These are phyloP conservation scores for Torymus tubicola DNA, from an alignment of 2,888 invertebrate species.

Conservation along the genomic window DNA sequence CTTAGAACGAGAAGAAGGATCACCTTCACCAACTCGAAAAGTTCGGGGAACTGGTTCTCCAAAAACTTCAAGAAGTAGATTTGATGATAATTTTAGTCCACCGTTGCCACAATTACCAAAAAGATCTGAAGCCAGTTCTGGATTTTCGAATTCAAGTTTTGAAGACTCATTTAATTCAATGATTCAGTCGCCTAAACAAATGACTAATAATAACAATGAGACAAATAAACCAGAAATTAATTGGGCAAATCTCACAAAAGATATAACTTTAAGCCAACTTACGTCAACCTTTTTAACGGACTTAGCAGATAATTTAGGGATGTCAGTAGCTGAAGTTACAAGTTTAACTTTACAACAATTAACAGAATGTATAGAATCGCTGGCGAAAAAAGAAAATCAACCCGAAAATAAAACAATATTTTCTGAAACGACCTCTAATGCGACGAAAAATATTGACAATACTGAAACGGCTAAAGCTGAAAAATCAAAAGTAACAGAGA, in stretches of 20 bases:
- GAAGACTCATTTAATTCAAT: slow-evolving; percentile 72
- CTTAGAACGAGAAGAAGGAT: slow-evolving; percentile 76
- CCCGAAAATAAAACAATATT: slow-evolving; percentile 59
- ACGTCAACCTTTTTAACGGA: slow-evolving; percentile 90
- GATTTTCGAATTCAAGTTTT: slow-evolving; percentile 67
- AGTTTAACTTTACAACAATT: slow-evolving; percentile 92
- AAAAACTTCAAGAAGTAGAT: slow-evolving; percentile 63
- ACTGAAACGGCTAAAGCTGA: slow-evolving; percentile 12
- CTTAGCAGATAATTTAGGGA: slow-evolving; percentile 85
- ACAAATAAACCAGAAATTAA: slow-evolving; percentile 64
- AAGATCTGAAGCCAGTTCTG: slow-evolving; percentile 60
- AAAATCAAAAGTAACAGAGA: slow-evolving; percentile 62
- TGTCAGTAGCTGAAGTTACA: slow-evolving; percentile 87
- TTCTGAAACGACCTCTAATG: slow-evolving; percentile 21
- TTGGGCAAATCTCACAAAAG: slow-evolving; percentile 72
- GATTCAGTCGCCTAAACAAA: slow-evolving; percentile 68
- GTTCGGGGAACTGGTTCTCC: slow-evolving; percentile 60
- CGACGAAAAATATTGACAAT: slow-evolving; percentile 60
- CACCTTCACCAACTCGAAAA: slow-evolving; percentile 66
- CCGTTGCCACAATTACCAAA: slow-evolving; percentile 67
- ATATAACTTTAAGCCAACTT: slow-evolving; percentile 89
- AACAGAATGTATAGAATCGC: slow-evolving; percentile 84
- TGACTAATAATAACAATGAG: slow-evolving; percentile 65
- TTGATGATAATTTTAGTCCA: slow-evolving; percentile 73
- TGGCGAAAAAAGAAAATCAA: slow-evolving; percentile 70